These are phyloP conservation scores for Pseudomyrmex dendroicus DNA, from an alignment of 1,140 invertebrate species.

Conservation along the genomic window DNA sequence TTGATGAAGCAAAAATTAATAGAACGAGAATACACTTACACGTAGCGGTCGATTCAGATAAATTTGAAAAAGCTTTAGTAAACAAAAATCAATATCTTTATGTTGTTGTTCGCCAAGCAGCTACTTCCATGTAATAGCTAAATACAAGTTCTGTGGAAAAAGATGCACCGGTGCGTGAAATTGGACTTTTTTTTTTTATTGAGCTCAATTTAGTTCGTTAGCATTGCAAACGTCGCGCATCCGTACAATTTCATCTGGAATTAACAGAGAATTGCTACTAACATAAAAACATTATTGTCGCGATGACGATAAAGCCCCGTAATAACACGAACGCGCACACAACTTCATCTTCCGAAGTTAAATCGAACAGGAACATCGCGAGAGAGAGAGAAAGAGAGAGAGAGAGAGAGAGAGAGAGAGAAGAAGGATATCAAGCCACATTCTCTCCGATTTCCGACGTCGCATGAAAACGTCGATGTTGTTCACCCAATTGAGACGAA, in stretches of 20 bases:
- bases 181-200: neutral
- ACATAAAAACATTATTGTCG: slow-evolving; percentile 56
- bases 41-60: neutral
- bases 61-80: slow-evolving; percentile 11
- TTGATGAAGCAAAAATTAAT: neutral
- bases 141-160: too few species aligned
- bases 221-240: slow-evolving; percentile 5
- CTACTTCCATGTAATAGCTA: too few species aligned
- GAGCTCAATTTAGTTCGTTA: slow-evolving; percentile 11
- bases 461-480: slow-evolving; percentile 49
- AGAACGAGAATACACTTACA: slow-evolving; percentile 9
- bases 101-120: too few species aligned
- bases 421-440: slow-evolving; percentile 62
- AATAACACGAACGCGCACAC: slow-evolving; percentile 38
- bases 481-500: slow-evolving; percentile 43
- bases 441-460: slow-evolving; percentile 69
- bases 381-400: too few species aligned
- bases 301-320: slow-evolving; percentile 50
- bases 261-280: slow-evolving; percentile 35
- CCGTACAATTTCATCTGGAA: neutral
- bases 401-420: too few species aligned
- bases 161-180: too few species aligned
- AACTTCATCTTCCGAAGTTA: slow-evolving; percentile 45
- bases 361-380: slow-evolving; percentile 58
- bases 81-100: neutral